These are phyloP conservation scores for Crotalus adamanteus DNA, from an alignment of 2,797 vertebrate genomes.

Conservation along the genomic window DNA sequence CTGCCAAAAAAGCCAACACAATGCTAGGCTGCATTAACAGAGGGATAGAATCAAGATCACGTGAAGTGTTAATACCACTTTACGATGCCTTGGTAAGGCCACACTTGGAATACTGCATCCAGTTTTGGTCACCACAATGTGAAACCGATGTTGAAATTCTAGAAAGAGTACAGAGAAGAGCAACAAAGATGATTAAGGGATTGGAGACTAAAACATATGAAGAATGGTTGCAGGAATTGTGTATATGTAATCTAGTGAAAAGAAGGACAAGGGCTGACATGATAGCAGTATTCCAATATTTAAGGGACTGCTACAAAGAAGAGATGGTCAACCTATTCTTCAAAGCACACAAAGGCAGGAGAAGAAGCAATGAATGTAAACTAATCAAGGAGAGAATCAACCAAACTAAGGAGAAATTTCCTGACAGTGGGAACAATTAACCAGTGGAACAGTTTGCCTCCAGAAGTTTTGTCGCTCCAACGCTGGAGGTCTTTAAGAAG, in stretches of 20 bases:
- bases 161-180: not conserved
- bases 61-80: not conserved
- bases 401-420: not conserved
- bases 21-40: not conserved
- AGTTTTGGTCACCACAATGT: not conserved
- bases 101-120: not conserved
- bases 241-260: not conserved
- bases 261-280: not conserved
- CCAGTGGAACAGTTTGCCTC: not conserved
- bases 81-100: not conserved
- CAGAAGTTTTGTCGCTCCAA: not conserved
- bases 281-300: not conserved
- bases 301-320: not conserved
- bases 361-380: not conserved
- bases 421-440: not conserved
- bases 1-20: not conserved
- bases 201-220: not conserved
- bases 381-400: not conserved
- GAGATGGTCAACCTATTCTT: not conserved
- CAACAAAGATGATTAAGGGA: not conserved
- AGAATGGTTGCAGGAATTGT: not conserved
- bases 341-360: not conserved
- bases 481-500: not conserved
- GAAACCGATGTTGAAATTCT: no score
- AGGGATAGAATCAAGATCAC: not conserved